Evolutionary conservation across 2,113 vertebrate genomes (phyloP), one percentile per base, ranked within the genome.

Genomic region (Cryptotis parvus): DNA sequence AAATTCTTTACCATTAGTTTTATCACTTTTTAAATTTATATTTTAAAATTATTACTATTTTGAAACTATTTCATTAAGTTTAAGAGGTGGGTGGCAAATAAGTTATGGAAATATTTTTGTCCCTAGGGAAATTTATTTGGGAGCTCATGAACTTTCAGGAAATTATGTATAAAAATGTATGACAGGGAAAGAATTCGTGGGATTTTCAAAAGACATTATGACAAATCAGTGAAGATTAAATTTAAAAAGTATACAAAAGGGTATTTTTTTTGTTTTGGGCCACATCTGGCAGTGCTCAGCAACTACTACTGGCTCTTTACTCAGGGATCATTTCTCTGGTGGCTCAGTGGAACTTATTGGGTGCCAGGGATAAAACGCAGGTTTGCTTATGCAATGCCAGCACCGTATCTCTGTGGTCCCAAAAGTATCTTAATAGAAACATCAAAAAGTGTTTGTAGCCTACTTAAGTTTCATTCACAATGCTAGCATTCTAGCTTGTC

Each of bases 371-470:
- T 15, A 15, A 58, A 15, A 58, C 6, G 5, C 14, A 5, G 20
- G 14, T 58, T 15, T 18, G 55, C 55, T 20, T 58, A 3, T 58
- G 55, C 55, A 58, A 58, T 58, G 20, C 55, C 20, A 58, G 20
- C 49, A 58, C 55, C n/a, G n/a, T 58, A 58, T 58, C 55, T 58
- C 55, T 58, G 16, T 58, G 55, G 55, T 3, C 55, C 6, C 55
- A 9, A 58, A 58, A 58, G 18, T 31, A 55, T 12, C 22, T 35
- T 78, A 9, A 66, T 55, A 58, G 27, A 89, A 75, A 76, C 61
- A 70, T 29, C 35, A 76, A 39, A 93, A 87, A 27, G 68, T 87
- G 55, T 92, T 91, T 75, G 37, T 14, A 84, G 88, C 88, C 22
- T 26, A 74, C 24, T 79, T 4, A 31, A 72, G 66, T 68, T 75